A percentile compares a stretch with the other conserved stretches of the same genome.
These are phyloP conservation scores for Stichopus chloronotus DNA, from an alignment of 35 echinoderm and acorn worm genomes.

Conservation along the genomic window DNA sequence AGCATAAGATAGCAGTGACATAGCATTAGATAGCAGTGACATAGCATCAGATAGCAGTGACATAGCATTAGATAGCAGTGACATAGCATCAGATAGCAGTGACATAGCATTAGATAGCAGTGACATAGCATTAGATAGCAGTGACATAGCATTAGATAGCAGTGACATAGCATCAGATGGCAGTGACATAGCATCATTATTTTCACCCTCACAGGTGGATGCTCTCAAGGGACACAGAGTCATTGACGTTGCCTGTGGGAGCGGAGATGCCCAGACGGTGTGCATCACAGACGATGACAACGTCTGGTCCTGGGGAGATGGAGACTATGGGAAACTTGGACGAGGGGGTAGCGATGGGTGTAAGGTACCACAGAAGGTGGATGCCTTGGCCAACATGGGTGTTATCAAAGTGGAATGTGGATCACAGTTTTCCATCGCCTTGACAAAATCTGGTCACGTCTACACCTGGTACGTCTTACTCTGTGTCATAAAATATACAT, in stretches of 20 bases:
- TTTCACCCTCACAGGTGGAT: constrained; percentile 57
- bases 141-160: no score
- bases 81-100: no score
- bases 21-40: no score
- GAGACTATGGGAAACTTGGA: constrained; percentile 96
- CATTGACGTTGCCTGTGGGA: constrained; percentile 93
- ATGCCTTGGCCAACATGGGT: constrained; percentile 74
- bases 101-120: no score
- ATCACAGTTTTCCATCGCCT: constrained; percentile 94
- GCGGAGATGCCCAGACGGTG: constrained; percentile 92
- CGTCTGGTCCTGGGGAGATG: constrained; percentile 99
- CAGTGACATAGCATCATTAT: no score
- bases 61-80: no score
- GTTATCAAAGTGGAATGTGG: constrained; percentile 97
- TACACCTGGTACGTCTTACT: constrained; percentile 85
- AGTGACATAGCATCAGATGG: no score
- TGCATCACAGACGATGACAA: constrained; percentile 96
- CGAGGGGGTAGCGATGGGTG: constrained; percentile 95
- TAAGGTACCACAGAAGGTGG: constrained; percentile 91
- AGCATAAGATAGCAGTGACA: no score
- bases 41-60: no score
- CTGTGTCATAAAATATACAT: not conserved
- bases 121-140: no score
- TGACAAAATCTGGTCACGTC: constrained; percentile 88
- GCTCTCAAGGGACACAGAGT: constrained; percentile 85